Conservation (phyloP, 2,888 invertebrate genomes). For the Trimorus sp. region DNA sequence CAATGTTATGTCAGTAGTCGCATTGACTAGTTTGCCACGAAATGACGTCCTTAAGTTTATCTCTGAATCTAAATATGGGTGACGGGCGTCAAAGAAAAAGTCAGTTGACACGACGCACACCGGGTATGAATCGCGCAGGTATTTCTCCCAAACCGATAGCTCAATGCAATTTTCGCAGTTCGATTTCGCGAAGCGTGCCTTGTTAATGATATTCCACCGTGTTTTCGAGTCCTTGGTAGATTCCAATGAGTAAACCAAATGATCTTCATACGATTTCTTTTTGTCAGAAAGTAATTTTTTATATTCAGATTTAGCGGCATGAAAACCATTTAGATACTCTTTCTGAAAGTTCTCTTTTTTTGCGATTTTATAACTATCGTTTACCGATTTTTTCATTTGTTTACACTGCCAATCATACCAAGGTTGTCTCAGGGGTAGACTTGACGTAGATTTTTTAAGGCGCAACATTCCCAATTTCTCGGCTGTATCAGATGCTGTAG, state of each 20-base stretch:
- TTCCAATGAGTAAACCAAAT: not conserved
- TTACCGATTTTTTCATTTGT: not conserved
- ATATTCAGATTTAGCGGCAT: not conserved
- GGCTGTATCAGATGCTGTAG: too few species aligned
- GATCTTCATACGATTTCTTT: not conserved
- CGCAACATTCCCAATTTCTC: too few species aligned
- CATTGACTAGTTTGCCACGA: too few species aligned
- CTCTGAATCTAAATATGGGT: constrained; percentile 14
- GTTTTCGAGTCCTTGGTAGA: not conserved
- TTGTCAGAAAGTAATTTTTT: not conserved
- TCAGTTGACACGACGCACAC: too few species aligned
- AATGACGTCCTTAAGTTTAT: not conserved
- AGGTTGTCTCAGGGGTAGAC: not conserved
- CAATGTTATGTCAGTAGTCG: too few species aligned
- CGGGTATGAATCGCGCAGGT: not conserved
- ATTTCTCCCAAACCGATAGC: not conserved
- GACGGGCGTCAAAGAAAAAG: constrained; percentile 6
- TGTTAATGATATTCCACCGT: constrained; percentile 3
- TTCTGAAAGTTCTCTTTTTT: not conserved
- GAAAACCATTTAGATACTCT: not conserved
- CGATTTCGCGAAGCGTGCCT: not conserved
- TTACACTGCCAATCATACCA: constrained; percentile 7
- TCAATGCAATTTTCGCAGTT: not conserved
- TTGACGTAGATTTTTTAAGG: too few species aligned
- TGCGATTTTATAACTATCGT: too few species aligned